These are phyloP conservation scores for Electrona antarctica DNA, from an alignment of 2,113 vertebrate genomes.

Conservation along the genomic window DNA sequence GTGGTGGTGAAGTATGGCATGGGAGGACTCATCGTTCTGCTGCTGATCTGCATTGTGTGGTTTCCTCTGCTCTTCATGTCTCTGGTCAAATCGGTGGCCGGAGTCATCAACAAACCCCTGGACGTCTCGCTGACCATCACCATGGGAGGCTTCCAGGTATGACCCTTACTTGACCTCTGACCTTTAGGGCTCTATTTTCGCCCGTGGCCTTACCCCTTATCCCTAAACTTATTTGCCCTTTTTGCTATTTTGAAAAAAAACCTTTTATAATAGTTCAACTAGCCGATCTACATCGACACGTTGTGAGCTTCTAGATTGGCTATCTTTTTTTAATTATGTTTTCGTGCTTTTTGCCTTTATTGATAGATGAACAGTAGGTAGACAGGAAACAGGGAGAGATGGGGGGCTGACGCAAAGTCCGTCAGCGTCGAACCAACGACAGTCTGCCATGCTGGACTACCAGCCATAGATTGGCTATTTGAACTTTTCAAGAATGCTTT, in stretches of 20 bases:
- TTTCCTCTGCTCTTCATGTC: slow-evolving; percentile 65
- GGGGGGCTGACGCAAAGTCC: not conserved
- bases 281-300: too few species aligned
- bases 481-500: not conserved
- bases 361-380: not conserved
- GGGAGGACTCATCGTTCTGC: slow-evolving; percentile 55
- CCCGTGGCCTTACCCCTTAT: too few species aligned
- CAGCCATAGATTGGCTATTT: not conserved
- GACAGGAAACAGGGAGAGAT: not conserved
- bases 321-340: too few species aligned
- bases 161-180: too few species aligned
- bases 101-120: slow-evolving; percentile 48
- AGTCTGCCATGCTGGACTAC: not conserved
- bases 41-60: slow-evolving; percentile 63
- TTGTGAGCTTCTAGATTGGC: too few species aligned
- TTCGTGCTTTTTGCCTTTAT: too few species aligned
- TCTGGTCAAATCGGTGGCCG: slow-evolving; percentile 52
- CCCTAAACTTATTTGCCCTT: too few species aligned
- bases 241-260: too few species aligned
- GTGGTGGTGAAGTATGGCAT: slow-evolving; percentile 62
- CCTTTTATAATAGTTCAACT: too few species aligned
- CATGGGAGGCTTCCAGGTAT: slow-evolving; percentile 34
- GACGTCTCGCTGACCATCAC: slow-evolving; percentile 60
- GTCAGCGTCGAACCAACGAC: not conserved
- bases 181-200: too few species aligned